Percentiles rank a stretch among this genome's conserved stretches.
phyloP scores from a whole-genome alignment of 2,113 vertebrate genomes.

The Accipiter virgatus region DNA sequence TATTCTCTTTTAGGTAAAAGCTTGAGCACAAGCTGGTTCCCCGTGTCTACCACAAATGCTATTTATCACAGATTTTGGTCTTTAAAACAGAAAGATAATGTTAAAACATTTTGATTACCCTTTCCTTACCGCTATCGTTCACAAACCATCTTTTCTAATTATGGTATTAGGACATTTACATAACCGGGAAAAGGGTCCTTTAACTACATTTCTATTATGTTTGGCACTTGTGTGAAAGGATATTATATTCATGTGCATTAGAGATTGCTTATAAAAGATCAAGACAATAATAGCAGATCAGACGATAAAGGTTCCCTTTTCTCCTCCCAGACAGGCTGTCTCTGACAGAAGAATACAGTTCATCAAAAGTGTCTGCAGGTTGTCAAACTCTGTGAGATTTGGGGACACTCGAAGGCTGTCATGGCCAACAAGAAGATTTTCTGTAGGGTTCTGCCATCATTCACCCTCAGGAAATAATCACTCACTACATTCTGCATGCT shows the following conservation, averaged over 20 bases:
- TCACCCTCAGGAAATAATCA: slow-evolving; percentile 94
- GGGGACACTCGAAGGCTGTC: slow-evolving; percentile 81
- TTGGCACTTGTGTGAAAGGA: slow-evolving; percentile 83
- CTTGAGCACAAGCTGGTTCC: slow-evolving; percentile 62
- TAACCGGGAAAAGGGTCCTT: slow-evolving; percentile 76
- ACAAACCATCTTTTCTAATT: slow-evolving; percentile 80
- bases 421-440: slow-evolving; percentile 92
- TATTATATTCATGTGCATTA: slow-evolving; percentile 85
- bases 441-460: slow-evolving; percentile 86
- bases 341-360: slow-evolving; percentile 86
- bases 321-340: slow-evolving; percentile 87
- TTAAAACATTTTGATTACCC: slow-evolving; percentile 77
- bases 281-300: slow-evolving; percentile 85
- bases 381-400: slow-evolving; percentile 87
- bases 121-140: slow-evolving; percentile 72
- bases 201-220: slow-evolving; percentile 82
- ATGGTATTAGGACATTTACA: slow-evolving; percentile 79
- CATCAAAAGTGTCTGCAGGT: slow-evolving; percentile 95
- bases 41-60: slow-evolving; percentile 62
- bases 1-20: slow-evolving; percentile 68
- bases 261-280: slow-evolving; percentile 86
- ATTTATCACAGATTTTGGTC: slow-evolving; percentile 68
- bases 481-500: slow-evolving; percentile 80
- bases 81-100: slow-evolving; percentile 74
- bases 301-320: slow-evolving; percentile 84